Conservation (phyloP, 35 echinoderm and acorn worm genomes). For the Stichopus chloronotus region DNA sequence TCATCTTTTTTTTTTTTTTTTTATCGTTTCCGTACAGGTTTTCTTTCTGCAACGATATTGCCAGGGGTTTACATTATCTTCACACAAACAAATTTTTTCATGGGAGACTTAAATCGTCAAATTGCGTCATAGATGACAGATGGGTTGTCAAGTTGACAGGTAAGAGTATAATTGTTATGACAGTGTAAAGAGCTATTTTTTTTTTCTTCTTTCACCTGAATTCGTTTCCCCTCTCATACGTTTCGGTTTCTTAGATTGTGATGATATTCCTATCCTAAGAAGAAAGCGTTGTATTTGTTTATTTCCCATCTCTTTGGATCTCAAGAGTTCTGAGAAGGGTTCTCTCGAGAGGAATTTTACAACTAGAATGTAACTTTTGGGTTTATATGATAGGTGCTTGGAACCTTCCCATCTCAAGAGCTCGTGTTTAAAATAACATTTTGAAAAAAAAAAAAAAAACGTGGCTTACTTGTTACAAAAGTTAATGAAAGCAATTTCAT, state of each 20-base stretch:
- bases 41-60: conserved; percentile 98
- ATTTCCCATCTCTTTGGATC: no score
- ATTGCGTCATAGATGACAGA: conserved; percentile 99
- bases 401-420: no score
- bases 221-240: neutral
- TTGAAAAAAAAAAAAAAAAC: no score
- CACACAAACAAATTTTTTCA: conserved; percentile 89
- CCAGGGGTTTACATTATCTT: conserved; percentile 88
- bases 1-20: neutral
- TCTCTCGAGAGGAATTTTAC: no score
- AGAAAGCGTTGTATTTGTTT: no score
- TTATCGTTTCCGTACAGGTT: conserved; percentile 70
- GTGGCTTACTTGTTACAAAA: no score
- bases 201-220: neutral
- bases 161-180: conserved; percentile 17
- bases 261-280: no score
- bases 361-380: no score
- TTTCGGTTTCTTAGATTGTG: neutral
- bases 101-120: conserved; percentile 90
- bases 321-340: no score
- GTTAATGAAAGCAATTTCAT: no score
- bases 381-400: no score
- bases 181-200: neutral
- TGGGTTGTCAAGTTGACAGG: conserved; percentile 99
- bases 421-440: no score